Percentiles rank a stretch among this genome's conserved stretches.
Conservation (phyloP, 2,113 vertebrate species). For the Rattus rattus region DNA sequence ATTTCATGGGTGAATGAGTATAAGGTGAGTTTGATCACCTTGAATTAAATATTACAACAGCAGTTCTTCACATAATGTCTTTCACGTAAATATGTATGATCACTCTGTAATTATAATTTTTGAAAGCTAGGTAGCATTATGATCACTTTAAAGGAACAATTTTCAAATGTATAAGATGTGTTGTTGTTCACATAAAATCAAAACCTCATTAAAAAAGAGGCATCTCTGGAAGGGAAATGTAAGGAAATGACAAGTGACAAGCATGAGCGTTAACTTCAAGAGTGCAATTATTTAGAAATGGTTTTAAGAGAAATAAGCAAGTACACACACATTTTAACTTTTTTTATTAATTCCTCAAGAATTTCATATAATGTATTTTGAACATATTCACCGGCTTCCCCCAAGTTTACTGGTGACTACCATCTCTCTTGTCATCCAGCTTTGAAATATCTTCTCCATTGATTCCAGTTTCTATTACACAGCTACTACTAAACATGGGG, state of each 20-base stretch:
- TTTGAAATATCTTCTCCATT: not conserved
- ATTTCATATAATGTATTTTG: not conserved
- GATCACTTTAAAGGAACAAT: not conserved
- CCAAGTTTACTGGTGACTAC: not conserved
- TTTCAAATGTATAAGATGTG: not conserved
- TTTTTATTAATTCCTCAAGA: not conserved
- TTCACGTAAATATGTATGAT: not conserved
- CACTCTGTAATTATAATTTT: not conserved
- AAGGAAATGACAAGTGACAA: not conserved
- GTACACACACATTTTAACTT: not conserved
- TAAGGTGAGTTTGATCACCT: not conserved
- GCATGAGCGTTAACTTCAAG: not conserved
- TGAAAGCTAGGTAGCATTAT: not conserved
- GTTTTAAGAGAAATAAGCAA: not conserved
- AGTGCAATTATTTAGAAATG: not conserved
- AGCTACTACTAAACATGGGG: not conserved
- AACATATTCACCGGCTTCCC: not conserved
- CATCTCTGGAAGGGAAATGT: not conserved
- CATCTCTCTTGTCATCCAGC: not conserved
- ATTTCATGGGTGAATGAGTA: not conserved
- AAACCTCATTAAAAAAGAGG: not conserved
- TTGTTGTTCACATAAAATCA: not conserved
- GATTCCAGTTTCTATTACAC: not conserved
- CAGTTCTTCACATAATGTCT: not conserved
- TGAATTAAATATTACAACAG: not conserved